A percentile compares a stretch with the other conserved stretches of the same genome.
Conservation (phyloP, 2,888 invertebrate genomes). For the Shargacucullia verbasci region DNA sequence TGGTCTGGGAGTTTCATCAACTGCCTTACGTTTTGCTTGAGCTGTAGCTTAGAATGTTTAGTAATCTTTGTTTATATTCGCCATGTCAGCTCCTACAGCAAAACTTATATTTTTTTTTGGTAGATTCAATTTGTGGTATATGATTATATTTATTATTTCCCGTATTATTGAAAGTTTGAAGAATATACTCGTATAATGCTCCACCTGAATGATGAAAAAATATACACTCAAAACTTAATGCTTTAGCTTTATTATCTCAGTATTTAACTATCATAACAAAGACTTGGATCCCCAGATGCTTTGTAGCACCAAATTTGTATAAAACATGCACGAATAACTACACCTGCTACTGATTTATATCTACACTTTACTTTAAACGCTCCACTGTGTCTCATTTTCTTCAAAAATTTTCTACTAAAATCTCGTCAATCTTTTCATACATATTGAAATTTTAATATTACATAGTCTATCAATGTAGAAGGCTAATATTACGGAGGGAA, state of each 20-base stretch:
- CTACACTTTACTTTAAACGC: constrained; percentile 12
- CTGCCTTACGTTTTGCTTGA: too few relatives aligned
- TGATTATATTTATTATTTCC: too few relatives aligned
- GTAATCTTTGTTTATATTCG: too few relatives aligned
- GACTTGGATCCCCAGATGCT: constrained; percentile 17
- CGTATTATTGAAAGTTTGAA: too few relatives aligned
- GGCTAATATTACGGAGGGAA: constrained; percentile 45
- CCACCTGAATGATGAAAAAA: too few relatives aligned
- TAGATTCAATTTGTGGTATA: too few relatives aligned
- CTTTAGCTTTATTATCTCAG: constrained; percentile 20
- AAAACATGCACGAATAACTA: constrained; percentile 26
- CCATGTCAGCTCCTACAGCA: too few relatives aligned
- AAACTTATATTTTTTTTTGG: too few relatives aligned
- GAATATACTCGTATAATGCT: too few relatives aligned
- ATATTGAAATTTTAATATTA: constrained; percentile 57
- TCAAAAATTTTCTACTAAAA: constrained; percentile 21
- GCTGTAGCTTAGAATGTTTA: too few relatives aligned
- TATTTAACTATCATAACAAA: constrained; percentile 33
- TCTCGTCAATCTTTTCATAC: constrained; percentile 21
- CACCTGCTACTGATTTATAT: constrained; percentile 42
- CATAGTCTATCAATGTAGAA: constrained; percentile 54
- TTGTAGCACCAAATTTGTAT: constrained; percentile 35
- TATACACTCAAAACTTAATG: too few relatives aligned
- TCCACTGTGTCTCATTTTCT: not conserved
- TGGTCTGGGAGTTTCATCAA: too few relatives aligned